Evolutionary conservation across 2,113 vertebrate species (phyloP).

Genomic region (Morone chrysops): DNA sequence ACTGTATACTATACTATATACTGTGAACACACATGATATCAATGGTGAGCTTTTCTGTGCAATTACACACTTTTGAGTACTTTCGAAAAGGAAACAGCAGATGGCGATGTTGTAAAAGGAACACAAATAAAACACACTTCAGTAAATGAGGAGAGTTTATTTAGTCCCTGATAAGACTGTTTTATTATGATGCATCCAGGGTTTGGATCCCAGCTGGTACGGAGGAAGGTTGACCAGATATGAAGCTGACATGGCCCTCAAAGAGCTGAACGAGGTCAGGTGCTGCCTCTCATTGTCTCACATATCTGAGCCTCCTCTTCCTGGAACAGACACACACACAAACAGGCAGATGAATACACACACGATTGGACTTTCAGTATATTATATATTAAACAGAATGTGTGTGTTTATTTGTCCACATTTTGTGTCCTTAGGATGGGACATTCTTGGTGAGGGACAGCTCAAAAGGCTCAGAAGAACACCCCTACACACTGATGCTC

Average conservation of each 20-base stretch:
- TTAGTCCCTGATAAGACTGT: slow-evolving; percentile 21
- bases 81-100: slow-evolving; percentile 53
- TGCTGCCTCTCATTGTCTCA: background rate
- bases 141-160: background rate
- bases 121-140: background rate
- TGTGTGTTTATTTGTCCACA: background rate
- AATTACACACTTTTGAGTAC: background rate
- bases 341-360: background rate
- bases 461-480: slow-evolving; percentile 81
- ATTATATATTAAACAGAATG: background rate
- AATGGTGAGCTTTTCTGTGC: background rate
- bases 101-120: slow-evolving; percentile 55
- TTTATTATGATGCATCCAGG: slow-evolving; percentile 53
- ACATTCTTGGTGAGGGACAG: slow-evolving; percentile 92
- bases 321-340: slow-evolving; percentile 8
- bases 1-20: background rate
- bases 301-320: background rate
- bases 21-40: background rate
- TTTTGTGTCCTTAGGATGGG: slow-evolving; percentile 82
- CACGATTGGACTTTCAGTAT: background rate
- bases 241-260: slow-evolving; percentile 87
- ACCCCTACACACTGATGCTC: slow-evolving; percentile 92
- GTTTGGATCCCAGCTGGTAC: slow-evolving; percentile 86
- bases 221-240: slow-evolving; percentile 83
- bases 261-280: slow-evolving; percentile 89